Base-by-base conservation (phyloP, 1,140 invertebrate genomes). In the Brachionus rotundiformis region DNA sequence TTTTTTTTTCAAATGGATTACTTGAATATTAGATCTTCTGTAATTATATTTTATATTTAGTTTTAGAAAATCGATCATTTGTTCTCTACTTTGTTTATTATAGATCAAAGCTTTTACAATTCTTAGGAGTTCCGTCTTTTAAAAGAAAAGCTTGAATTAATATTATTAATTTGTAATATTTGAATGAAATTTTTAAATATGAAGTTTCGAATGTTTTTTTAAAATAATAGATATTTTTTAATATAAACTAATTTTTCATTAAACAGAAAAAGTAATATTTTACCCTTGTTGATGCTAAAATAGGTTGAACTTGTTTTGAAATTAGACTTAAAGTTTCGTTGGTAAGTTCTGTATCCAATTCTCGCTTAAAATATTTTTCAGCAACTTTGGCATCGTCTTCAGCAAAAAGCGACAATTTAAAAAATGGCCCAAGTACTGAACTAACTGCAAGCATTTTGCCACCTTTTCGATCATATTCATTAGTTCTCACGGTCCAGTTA, bases 41-140 rank as follows among this genome's bases (percentile, higher is more conserved):
- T 59, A 39, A 25, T 79, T 79, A 16, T 36, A 59, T 54, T 59
- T 79, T 16, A 79, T 10, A 13, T 10, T 39, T 33, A 59, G 13
- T 63, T 79, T 79, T 33, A 79, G 41, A 31, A 79, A 79, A 59
- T 54, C 33, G 1, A 79, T 39, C n/a, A 79, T 36, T 23, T 36
- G 19, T 41, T 79, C 47, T 79, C 76, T 54, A 36, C 47, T 79
- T 63, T 33, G 59, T 23, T 79, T 79, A n/a, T 79, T 79, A 39
- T 79, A 79, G 10, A 79, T 33, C 7, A 79, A 31, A 27, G n/a
- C n/a, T 63, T 79, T 79, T 7, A 79, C 59, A 25, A 79, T 54
- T 63, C 13, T 63, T 16, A 29, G 11, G 1, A 79, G 11, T 19
- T 79, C 76, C n/a, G 31, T 39, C 76, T 79, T 19, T n/a, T n/a